Conservation (phyloP, 2,113 vertebrate genomes). For the Accipiter cooperii region DNA sequence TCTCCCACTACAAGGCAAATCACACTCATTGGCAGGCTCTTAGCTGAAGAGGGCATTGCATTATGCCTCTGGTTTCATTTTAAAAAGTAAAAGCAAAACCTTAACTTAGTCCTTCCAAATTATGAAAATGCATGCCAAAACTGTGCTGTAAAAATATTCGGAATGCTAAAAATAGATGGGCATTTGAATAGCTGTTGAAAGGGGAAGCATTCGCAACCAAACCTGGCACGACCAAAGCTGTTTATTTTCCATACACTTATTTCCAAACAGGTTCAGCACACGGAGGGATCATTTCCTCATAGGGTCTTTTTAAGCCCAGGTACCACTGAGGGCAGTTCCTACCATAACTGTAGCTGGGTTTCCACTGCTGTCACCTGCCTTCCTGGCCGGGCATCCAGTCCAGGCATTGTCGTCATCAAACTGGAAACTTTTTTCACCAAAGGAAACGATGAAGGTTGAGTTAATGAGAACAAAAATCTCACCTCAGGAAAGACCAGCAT, state of each 20-base stretch:
- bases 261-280: neutral
- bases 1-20: neutral
- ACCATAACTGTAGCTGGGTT: neutral
- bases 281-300: fast-evolving
- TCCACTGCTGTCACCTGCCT: neutral
- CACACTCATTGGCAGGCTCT: neutral
- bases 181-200: constrained; percentile 6
- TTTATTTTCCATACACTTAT: neutral
- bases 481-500: neutral
- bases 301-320: neutral
- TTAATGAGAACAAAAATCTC: neutral
- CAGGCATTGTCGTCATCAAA: neutral
- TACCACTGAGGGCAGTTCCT: neutral
- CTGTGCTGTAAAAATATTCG: neutral
- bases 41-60: neutral
- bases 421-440: neutral
- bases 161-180: constrained; percentile 40
- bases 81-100: constrained; percentile 7
- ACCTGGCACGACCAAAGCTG: neutral
- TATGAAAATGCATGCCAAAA: neutral
- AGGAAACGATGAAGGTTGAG: neutral
- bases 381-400: neutral
- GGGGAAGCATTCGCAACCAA: neutral
- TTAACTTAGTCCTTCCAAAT: neutral
- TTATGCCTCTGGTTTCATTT: neutral